These are phyloP conservation scores for Ctenomys sociabilis DNA, from an alignment of 2,113 vertebrate genomes.

Conservation along the genomic window DNA sequence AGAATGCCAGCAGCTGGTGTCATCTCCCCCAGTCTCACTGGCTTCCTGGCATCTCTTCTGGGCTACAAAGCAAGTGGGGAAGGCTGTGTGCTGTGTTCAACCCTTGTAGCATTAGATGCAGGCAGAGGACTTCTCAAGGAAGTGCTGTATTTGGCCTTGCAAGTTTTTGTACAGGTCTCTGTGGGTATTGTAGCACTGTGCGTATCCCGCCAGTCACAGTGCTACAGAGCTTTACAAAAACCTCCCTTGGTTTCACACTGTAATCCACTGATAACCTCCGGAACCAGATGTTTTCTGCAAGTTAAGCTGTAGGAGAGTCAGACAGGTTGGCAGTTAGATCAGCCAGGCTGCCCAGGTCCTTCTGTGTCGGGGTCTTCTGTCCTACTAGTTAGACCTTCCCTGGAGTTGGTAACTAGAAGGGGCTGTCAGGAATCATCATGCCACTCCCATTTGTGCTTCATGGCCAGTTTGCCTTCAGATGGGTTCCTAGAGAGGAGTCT, in stretches of 20 bases:
- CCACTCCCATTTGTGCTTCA: not conserved
- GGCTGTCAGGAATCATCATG: not conserved
- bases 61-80: not conserved
- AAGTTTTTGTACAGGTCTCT: conserved; percentile 78
- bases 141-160: not conserved
- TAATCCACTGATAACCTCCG: not conserved
- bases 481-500: not conserved
- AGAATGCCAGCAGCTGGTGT: not conserved
- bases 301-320: conserved; percentile 51
- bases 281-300: conserved; percentile 47
- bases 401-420: not conserved
- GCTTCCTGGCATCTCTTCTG: not conserved
- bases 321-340: conserved; percentile 50
- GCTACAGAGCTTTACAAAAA: conserved; percentile 74
- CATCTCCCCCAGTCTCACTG: not conserved
- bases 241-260: not conserved
- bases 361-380: not conserved
- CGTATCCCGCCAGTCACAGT: conserved; percentile 25
- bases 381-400: not conserved
- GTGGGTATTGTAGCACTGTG: conserved; percentile 73
- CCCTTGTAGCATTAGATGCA: not conserved
- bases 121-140: not conserved
- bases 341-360: not conserved
- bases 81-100: not conserved
- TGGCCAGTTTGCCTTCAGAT: not conserved